Base-by-base conservation (phyloP, 1,140 invertebrate genomes). In the Drosophila kurseongensis region DNA sequence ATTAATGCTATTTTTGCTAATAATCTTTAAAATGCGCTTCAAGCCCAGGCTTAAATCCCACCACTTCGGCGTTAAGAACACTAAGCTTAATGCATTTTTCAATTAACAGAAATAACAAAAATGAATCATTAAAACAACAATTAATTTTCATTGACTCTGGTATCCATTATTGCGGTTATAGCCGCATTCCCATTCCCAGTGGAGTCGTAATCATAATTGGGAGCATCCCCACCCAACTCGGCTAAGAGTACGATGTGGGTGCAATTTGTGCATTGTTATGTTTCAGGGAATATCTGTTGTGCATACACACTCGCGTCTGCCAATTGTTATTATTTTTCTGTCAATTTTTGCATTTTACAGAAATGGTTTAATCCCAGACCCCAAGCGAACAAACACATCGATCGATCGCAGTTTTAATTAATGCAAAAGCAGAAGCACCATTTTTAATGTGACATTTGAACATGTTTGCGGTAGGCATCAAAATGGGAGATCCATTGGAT, bases 121-220 rank as follows among this genome's bases (percentile, higher is more conserved):
- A 82, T 55, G 78, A 72, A 86, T 82, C 78, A 86, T 72, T 86
- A 88, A 88, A 86, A 72, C 56, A 60, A 75, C 71, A 82, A 88
- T 88, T 82, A 83, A 86, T 83, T 79, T 82, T 62, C 67, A 88
- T 79, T 55, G 63, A 59, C 57, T 68, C 35, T 27, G 42, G 42
- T 58, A 55, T 50, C 51, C 41, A 68, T 57, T 38, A 56, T 44
- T 52, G 50, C 38, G 51, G 51, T 68, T 56, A 48, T 47, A 1
- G 9, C 12, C 9, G 36, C 38, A 38, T 32, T 32, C 6, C 29
- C 29, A 29, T 6, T 62, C 65, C 65, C 65, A 54, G 40, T 68
- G 18, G 61, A 10, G 38, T 38, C 61, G 54, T 68, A 68, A 54
- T 54, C 61, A 66, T 68, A 68, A 54, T 54, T 61, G 61, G 40